These are phyloP conservation scores for Ecdyonurus torrentis DNA, from an alignment of 2,888 invertebrate genomes.

Conservation along the genomic window DNA sequence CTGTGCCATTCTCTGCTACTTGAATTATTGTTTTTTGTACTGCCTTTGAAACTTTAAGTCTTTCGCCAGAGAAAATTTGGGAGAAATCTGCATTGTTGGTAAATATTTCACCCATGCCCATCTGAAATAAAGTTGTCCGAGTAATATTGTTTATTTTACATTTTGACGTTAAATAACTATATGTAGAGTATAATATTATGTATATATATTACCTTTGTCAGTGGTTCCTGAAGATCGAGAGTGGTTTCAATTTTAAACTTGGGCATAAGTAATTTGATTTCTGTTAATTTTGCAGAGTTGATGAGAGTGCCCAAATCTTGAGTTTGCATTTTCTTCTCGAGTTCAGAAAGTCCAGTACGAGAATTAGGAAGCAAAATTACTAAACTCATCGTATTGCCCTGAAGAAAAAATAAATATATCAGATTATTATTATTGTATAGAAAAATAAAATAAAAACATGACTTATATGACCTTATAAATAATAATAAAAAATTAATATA, in stretches of 20 bases:
- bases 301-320: background rate
- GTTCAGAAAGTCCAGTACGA: too few relatives aligned
- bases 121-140: constrained; percentile 28
- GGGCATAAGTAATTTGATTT: constrained; percentile 9
- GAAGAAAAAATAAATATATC: constrained; percentile 2
- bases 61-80: constrained; percentile 36
- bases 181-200: too few relatives aligned
- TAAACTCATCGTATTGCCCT: constrained; percentile 12
- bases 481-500: too few relatives aligned
- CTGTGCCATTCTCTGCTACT: constrained; percentile 76
- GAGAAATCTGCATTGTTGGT: constrained; percentile 39
- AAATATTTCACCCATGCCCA: constrained; percentile 46
- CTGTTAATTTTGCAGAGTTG: background rate
- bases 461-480: too few relatives aligned
- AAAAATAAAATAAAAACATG: too few relatives aligned
- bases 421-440: too few relatives aligned
- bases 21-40: constrained; percentile 74
- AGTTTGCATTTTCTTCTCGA: too few relatives aligned
- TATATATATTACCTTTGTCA: constrained; percentile 10
- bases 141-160: too few relatives aligned
- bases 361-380: constrained; percentile 14
- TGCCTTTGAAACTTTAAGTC: constrained; percentile 47
- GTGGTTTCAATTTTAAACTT: constrained; percentile 16
- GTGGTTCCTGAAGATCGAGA: constrained; percentile 8
- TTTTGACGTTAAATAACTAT: too few relatives aligned